Conservation (phyloP, 2,113 vertebrate genomes). For the Cyanoliseus patagonus region DNA sequence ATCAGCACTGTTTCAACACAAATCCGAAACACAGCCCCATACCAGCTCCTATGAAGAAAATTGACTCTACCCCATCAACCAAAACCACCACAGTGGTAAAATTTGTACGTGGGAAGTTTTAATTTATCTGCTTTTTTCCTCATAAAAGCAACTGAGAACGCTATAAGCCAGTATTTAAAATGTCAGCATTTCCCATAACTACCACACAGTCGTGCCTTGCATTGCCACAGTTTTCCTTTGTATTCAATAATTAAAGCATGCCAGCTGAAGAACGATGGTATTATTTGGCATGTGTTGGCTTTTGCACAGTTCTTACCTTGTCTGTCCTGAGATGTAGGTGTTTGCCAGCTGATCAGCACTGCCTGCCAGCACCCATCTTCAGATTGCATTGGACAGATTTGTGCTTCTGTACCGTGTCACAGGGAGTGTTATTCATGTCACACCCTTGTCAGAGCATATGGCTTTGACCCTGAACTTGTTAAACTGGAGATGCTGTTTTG, state of each 20-base stretch:
- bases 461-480: constrained; percentile 26
- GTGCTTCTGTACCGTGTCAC: neutral
- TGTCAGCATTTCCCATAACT: neutral
- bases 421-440: neutral
- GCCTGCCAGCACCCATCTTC: neutral
- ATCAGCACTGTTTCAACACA: neutral
- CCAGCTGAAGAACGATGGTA: neutral
- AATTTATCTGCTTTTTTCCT: neutral
- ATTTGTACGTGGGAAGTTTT: constrained; percentile 9
- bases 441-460: constrained; percentile 16
- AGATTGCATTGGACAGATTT: neutral
- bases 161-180: neutral
- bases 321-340: neutral
- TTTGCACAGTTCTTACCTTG: neutral
- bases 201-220: neutral
- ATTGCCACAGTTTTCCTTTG: neutral
- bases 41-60: neutral
- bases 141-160: neutral
- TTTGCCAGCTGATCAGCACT: constrained; percentile 5
- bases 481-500: neutral
- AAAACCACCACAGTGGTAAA: neutral
- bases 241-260: neutral
- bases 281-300: neutral
- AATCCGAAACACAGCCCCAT: neutral
- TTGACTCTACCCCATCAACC: neutral